phyloP scores from a whole-genome alignment of 1,140 invertebrate species.

The Drosophila burlai region DNA sequence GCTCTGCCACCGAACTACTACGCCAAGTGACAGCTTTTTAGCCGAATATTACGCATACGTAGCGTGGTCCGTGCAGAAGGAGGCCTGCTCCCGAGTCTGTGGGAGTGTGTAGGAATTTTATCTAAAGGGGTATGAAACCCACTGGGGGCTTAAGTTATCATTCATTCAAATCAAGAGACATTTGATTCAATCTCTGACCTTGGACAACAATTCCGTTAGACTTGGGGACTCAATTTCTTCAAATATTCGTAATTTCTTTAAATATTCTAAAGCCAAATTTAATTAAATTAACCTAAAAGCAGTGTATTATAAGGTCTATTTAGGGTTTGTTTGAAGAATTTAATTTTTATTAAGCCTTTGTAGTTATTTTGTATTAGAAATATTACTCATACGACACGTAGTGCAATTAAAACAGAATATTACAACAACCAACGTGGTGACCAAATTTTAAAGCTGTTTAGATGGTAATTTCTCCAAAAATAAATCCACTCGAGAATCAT shows the following conservation, averaged over 20 bases:
- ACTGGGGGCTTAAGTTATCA: neutral
- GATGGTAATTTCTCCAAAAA: neutral
- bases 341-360: neutral
- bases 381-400: neutral
- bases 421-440: too few species aligned
- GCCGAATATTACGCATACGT: constrained; percentile 34
- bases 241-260: neutral
- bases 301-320: neutral
- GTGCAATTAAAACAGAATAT: neutral
- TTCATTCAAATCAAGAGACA: neutral
- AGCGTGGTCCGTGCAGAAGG: neutral
- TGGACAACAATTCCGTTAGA: neutral
- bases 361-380: neutral
- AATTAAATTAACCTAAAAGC: too few species aligned
- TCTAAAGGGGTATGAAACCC: neutral
- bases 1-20: neutral
- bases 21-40: neutral
- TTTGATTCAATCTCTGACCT: neutral
- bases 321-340: too few species aligned
- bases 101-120: neutral
- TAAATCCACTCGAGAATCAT: neutral
- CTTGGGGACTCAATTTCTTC: neutral
- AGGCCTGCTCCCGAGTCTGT: too few species aligned
- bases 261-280: neutral
- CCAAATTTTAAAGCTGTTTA: neutral